Percentiles rank a stretch among this genome's conserved stretches.
Conservation (phyloP, 2,113 vertebrate species). For the Hemichromis elongatus region DNA sequence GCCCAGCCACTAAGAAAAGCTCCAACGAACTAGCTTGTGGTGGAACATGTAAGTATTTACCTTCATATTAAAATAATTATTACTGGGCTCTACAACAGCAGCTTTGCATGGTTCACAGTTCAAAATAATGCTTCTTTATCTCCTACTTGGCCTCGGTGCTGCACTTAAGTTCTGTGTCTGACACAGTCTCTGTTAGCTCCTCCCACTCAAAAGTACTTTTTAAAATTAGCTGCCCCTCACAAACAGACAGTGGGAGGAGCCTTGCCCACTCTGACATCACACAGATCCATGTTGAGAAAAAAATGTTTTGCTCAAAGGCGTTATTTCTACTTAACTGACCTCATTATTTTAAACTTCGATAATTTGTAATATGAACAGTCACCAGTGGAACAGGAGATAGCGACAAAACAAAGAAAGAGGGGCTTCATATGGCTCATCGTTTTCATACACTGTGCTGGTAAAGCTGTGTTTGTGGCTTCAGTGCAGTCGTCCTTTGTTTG, state of each 20-base stretch:
- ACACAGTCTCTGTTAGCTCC: neutral
- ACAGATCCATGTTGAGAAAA: neutral
- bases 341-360: neutral
- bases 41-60: neutral
- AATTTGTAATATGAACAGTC: neutral
- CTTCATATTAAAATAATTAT: neutral
- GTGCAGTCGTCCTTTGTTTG: neutral
- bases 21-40: neutral
- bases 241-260: neutral
- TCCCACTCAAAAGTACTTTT: neutral
- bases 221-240: neutral
- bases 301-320: neutral
- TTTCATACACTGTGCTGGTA: neutral
- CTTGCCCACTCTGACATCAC: neutral
- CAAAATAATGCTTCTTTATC: neutral
- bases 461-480: neutral
- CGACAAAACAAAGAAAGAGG: neutral
- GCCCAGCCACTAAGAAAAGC: neutral
- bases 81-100: neutral
- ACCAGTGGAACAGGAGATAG: neutral
- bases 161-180: neutral
- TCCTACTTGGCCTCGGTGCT: neutral
- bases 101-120: neutral
- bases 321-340: neutral
- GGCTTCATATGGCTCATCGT: neutral